Evolutionary conservation across 1,140 invertebrate genomes (phyloP).

Genomic region (Drosophila lini): DNA sequence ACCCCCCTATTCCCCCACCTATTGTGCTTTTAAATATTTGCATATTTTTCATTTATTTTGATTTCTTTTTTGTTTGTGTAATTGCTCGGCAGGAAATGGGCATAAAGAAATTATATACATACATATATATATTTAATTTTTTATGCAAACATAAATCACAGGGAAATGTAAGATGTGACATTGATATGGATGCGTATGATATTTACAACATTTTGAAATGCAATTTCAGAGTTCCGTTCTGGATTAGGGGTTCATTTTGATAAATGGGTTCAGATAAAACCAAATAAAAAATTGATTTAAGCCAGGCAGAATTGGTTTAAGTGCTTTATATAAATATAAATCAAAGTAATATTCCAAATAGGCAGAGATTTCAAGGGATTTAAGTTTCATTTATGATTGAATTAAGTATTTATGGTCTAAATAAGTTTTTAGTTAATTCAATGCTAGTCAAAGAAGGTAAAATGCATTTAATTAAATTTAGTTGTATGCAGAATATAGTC

Average conservation of each 20-base stretch:
- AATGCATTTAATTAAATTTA: constrained; percentile 9
- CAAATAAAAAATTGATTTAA: constrained; percentile 5
- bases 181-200: constrained; percentile 37
- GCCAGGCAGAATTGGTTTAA: not conserved
- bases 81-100: constrained; percentile 62
- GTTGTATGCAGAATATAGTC: not conserved
- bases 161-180: constrained; percentile 44
- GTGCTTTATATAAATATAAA: not conserved
- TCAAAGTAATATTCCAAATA: not conserved
- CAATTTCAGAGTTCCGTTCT: constrained; percentile 37
- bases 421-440: not conserved
- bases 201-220: constrained; percentile 23
- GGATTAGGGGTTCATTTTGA: constrained; percentile 28
- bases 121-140: constrained; percentile 39
- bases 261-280: constrained; percentile 12
- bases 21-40: constrained; percentile 47
- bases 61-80: constrained; percentile 34
- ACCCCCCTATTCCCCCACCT: constrained; percentile 1
- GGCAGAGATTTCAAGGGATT: not conserved
- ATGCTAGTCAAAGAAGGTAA: not conserved
- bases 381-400: not conserved
- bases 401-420: too few species aligned
- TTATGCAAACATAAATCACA: constrained; percentile 58
- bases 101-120: constrained; percentile 45
- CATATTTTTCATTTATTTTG: constrained; percentile 71